Conservation (phyloP, 2,797 vertebrate species). For the Avahi laniger region DNA sequence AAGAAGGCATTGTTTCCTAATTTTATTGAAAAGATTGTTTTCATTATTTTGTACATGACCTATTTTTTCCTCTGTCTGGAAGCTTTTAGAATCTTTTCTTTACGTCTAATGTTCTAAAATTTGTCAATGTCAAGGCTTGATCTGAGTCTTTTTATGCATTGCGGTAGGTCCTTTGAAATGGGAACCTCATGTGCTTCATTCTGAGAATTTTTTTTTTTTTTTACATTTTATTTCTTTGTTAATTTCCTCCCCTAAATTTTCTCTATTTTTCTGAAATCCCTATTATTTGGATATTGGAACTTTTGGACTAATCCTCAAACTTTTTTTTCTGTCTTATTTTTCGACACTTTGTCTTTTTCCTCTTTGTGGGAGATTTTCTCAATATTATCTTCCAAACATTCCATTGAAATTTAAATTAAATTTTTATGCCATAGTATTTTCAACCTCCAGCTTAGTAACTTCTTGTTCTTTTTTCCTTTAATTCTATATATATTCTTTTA, state of each 20-base stretch:
- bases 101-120: neutral
- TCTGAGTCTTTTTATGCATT: neutral
- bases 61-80: neutral
- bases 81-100: neutral
- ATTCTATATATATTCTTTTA: neutral
- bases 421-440: neutral
- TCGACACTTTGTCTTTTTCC: neutral
- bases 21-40: neutral
- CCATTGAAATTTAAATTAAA: neutral
- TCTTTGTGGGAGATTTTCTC: neutral
- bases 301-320: neutral
- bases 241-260: neutral
- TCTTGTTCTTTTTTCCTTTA: neutral
- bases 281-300: neutral
- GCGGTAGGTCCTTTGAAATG: neutral
- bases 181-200: neutral
- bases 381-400: neutral
- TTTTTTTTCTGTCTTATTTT: neutral
- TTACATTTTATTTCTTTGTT: neutral
- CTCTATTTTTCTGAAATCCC: neutral
- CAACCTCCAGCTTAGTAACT: neutral
- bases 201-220: neutral
- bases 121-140: neutral
- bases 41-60: neutral
- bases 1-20: neutral